phyloP scores from a whole-genome alignment of 2,888 invertebrate species.

The Graphium colonna region DNA sequence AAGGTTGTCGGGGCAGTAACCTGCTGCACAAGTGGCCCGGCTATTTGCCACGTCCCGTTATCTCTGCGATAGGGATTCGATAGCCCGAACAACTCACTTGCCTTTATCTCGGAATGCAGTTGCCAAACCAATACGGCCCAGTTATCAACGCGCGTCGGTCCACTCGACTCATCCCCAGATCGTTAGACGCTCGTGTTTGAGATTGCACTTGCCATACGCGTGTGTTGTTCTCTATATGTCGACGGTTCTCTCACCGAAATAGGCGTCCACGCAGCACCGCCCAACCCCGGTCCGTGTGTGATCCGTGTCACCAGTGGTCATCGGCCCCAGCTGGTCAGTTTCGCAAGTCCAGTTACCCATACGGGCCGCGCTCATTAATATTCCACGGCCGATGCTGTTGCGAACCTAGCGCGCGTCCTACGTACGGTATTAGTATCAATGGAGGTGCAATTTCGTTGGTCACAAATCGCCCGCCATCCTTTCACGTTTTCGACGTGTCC shows the following conservation, averaged over 20 bases:
- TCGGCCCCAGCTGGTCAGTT: constrained; percentile 72
- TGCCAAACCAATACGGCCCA: constrained; percentile 48
- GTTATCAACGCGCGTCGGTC: constrained; percentile 51
- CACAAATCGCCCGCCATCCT: background rate
- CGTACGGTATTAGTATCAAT: constrained; percentile 29
- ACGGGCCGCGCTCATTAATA: constrained; percentile 72
- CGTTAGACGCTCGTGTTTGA: constrained; percentile 13
- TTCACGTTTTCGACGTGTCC: background rate
- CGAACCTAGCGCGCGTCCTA: constrained; percentile 57
- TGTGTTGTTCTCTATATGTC: constrained; percentile 36
- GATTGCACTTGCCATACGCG: constrained; percentile 23
- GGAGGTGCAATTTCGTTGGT: constrained; percentile 12
- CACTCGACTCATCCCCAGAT: constrained; percentile 22
- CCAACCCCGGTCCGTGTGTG: too few species aligned
- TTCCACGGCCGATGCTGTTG: constrained; percentile 67
- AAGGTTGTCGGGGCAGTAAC: constrained; percentile 51
- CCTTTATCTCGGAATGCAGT: constrained; percentile 67
- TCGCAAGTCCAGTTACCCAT: constrained; percentile 76
- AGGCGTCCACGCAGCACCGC: constrained; percentile 42
- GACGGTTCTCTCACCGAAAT: constrained; percentile 43
- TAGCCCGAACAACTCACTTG: constrained; percentile 54
- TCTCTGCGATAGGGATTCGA: constrained; percentile 58
- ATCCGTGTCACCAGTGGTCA: constrained; percentile 63
- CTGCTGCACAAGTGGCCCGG: constrained; percentile 45
- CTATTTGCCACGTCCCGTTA: constrained; percentile 60